Base-by-base conservation (phyloP, 1,140 invertebrate species). In the Bombus sibiricus region DNA sequence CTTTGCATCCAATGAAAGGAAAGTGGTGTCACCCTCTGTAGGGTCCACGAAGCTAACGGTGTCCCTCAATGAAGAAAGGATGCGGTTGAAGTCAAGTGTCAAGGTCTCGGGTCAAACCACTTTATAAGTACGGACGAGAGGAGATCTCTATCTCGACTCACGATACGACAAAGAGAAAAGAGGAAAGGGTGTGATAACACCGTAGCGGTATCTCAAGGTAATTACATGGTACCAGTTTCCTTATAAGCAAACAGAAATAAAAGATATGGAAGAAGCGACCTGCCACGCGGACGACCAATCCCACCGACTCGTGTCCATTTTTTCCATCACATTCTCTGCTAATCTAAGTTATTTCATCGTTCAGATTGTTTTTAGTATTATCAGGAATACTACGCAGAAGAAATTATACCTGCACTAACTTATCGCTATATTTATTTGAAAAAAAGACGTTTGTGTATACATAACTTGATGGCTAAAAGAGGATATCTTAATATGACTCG, bases 181-280 rank as follows among this genome's bases (percentile, higher is more conserved):
- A 71, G 34, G 59, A 57, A 68, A 41, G 39, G 73, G 81, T 76
- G 75, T 83, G 82, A 87, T 87, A 87, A 87, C 81, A 34, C 76
- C 37, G 15, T 80, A 85, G 86, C 86, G 82, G 82, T 87, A 85
- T 85, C 76, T 84, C 69, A 22, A 64, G 69, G 71, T 87, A 87
- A 87, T 87, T 87, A 87, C 86, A 81, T 53, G 83, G 76, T 75
- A 80, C 86, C 76, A 72, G 82, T 85, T 87, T 74, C 82, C 82
- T 80, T 71, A 69, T 85, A 85, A 83, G 82, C 62, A 41, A n/a
- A 10, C 41, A 53, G 22, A 80, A 85, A 74, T 69, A 75, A 72
- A 80, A 68, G 57, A 81, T 66, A 18, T 22, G 18, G 39, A 15
- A n/a, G 69, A 72, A 43, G 69, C 39, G 69, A 43, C 59, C 12